Conservation (phyloP, 2,797 vertebrate genomes). For the Acanthurus lineatus region DNA sequence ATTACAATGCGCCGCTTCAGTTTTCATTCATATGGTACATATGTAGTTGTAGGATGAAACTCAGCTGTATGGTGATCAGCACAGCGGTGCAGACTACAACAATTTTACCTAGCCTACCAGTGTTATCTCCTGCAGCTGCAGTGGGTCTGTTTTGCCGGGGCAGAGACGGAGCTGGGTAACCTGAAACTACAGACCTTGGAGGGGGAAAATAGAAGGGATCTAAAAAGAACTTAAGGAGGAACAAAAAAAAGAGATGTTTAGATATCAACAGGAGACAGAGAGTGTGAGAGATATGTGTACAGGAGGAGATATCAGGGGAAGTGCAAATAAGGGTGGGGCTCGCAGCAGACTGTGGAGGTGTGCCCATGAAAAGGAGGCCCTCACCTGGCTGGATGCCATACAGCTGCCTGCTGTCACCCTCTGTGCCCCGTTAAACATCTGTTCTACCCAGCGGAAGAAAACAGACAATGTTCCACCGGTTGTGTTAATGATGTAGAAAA, state of each 20-base stretch:
- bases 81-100: constrained; percentile 44
- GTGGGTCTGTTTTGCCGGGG: constrained; percentile 34
- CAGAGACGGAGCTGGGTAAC: constrained; percentile 50
- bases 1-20: constrained; percentile 56
- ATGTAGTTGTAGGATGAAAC: constrained; percentile 28
- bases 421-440: constrained; percentile 52
- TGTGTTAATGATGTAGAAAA: constrained; percentile 54
- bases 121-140: constrained; percentile 58
- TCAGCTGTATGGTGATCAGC: constrained; percentile 29
- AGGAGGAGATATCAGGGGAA: constrained; percentile 45
- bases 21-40: constrained; percentile 50
- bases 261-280: constrained; percentile 67
- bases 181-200: constrained; percentile 30
- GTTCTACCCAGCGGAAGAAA: constrained; percentile 32
- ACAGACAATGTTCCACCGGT: constrained; percentile 34
- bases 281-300: constrained; percentile 26
- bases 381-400: constrained; percentile 81
- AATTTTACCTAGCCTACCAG: constrained; percentile 53
- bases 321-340: constrained; percentile 79
- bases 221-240: background rate
- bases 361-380: constrained; percentile 61
- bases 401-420: constrained; percentile 59
- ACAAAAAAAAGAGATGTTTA: constrained; percentile 27
- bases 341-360: constrained; percentile 72
- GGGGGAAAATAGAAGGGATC: background rate